Evolutionary conservation across 2,113 vertebrate species (phyloP), one percentile per base, ranked within the genome.

Genomic region (Heterochromis multidens): DNA sequence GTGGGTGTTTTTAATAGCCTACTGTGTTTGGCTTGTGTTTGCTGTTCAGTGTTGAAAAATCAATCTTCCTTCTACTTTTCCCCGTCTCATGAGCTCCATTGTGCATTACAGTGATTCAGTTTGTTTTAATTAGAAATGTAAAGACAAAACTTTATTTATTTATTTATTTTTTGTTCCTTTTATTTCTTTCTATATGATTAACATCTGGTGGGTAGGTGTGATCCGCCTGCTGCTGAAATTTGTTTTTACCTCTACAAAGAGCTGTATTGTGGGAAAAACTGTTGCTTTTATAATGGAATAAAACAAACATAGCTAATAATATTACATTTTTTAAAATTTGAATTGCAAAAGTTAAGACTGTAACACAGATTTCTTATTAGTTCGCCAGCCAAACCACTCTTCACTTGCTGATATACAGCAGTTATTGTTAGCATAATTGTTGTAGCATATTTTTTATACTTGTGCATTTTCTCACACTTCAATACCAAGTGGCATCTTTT

Each of bases 1-100:
- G 88, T 91, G 87, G 85, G 88, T 89, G 91, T 91, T 92, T 94
- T 84, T 89, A 89, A 87, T 84, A 85, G 85, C 85, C 74, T 33
- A 85, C 84, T 92, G 88, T 70, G 88, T 91, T 88, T 84, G 72
- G 65, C 79, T 79, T 63, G 52, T 85, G 81, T 88, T 92, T 89
- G 56, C 43, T 84, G 79, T 87, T 88, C 84, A 87, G 14, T 70
- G 81, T 62, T 83, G 54, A 87, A 90, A 74, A 88, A 91, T 88
- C 74, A 87, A 88, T 94, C 58, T 81, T 59, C 67, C 12, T 84
- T 65, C 72, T 56, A 29, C 21, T 54, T 56, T 84, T 80, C 5
- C 7, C 37, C 11, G 3, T 78, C 31, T 67, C 81, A 78, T 31
- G 80, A 79, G 74, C 57, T 46, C 49, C 33, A 57, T 37, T 25